Conservation (phyloP, 2,797 vertebrate species). For the Esox lucius region DNA sequence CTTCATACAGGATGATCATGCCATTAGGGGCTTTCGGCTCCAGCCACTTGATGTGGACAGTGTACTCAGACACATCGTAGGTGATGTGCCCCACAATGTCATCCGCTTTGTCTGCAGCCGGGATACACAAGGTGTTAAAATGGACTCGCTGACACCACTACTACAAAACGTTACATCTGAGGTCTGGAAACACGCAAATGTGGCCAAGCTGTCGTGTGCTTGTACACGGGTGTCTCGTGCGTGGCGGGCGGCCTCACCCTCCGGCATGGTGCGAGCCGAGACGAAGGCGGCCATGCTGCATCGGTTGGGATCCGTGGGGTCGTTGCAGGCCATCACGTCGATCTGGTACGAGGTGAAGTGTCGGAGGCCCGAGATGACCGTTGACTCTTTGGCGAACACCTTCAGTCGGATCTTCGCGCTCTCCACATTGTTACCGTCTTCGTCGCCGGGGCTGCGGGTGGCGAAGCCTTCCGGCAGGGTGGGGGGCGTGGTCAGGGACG, state of each 20-base stretch:
- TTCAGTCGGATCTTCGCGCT: slow-evolving; percentile 66
- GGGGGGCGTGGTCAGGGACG: slow-evolving; percentile 64
- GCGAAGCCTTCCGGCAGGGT: slow-evolving; percentile 56
- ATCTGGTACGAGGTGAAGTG: slow-evolving; percentile 98
- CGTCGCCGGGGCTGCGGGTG: slow-evolving; percentile 52
- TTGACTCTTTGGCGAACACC: slow-evolving; percentile 82
- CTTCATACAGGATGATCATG: slow-evolving; percentile 93
- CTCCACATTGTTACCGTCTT: slow-evolving; percentile 64
- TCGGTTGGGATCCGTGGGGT: slow-evolving; percentile 69
- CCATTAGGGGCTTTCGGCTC: slow-evolving; percentile 89
- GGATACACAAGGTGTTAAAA: slow-evolving; percentile 4
- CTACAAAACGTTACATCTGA: background rate
- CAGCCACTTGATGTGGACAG: slow-evolving; percentile 85
- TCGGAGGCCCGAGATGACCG: slow-evolving; percentile 87
- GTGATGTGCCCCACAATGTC: slow-evolving; percentile 81
- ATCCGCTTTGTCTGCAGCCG: slow-evolving; percentile 86
- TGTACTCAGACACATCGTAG: slow-evolving; percentile 80
- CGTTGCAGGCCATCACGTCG: slow-evolving; percentile 94
- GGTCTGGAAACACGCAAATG: background rate
- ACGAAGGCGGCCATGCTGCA: slow-evolving; percentile 93
- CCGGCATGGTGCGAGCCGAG: slow-evolving; percentile 94
- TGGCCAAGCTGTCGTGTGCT: no score
- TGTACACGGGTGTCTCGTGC: background rate
- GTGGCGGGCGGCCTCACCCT: slow-evolving; percentile 70
- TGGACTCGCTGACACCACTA: background rate